Conservation (phyloP, 2,113 vertebrate genomes). For the Manacus vitellinus region DNA sequence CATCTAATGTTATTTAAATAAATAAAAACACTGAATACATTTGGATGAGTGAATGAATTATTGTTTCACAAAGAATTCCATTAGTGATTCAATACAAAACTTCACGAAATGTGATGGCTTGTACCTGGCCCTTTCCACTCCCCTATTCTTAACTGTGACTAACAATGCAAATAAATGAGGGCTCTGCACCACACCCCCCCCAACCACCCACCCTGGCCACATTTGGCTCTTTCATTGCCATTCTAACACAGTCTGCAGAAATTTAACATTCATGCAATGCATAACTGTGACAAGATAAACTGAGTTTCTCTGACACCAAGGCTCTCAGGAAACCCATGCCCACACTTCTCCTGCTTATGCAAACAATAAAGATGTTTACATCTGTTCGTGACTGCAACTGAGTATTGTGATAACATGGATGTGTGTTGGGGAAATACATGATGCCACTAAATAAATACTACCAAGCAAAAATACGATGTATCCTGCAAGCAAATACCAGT, state of each 20-base stretch:
- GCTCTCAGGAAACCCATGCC: neutral
- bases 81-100: neutral
- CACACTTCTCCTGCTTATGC: neutral
- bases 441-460: neutral
- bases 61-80: neutral
- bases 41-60: neutral
- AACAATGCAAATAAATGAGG: neutral
- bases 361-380: neutral
- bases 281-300: neutral
- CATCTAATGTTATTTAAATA: neutral
- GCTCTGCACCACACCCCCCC: neutral
- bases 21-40: neutral
- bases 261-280: neutral
- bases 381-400: neutral
- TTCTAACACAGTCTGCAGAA: neutral
- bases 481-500: neutral
- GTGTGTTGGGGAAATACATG: neutral
- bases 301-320: neutral
- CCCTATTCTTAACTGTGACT: neutral
- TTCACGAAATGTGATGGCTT: neutral
- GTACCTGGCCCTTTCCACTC: neutral
- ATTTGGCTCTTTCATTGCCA: neutral
- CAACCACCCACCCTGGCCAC: accelerated
- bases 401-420: neutral
- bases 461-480: neutral